Base-by-base conservation (phyloP, 2,113 vertebrate species). In the Paedocypris sp. region DNA sequence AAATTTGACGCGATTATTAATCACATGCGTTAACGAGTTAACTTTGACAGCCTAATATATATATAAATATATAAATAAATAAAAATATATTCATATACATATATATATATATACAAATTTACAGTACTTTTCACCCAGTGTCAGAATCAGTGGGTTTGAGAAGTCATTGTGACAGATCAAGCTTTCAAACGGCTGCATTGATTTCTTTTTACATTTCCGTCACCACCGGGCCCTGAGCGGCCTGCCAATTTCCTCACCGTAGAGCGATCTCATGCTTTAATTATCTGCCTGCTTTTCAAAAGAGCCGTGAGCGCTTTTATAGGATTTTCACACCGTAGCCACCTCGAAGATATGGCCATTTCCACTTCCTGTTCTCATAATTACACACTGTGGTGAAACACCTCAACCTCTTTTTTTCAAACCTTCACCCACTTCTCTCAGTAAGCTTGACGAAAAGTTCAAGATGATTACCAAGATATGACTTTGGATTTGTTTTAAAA, bases 211-310 rank as follows among this genome's bases (percentile, higher is more conserved):
- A 20, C 26, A 31, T 58, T 66, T 66, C 61, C 25, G 8, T 70
- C 63, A 58, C 58, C 63, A 25, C 31, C 18, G 39, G 31, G 25
- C 58, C 45, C 53, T 70, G 62, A 66, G 60, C 58, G 19, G 58
- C 12, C 51, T 70, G 63, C 63, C 68, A 66, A 70, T 70, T 70
- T 66, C 68, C 57, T 70, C 60, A 47, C 51, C 45, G 39, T 45
- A 48, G 35, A 64, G 60, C 43, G 12, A 69, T 65, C 67, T 53
- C 56, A 54, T 20, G 42, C 59, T 62, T 66, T 70, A 70, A 70
- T 70, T 64, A 66, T 66, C 68, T 50, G 22, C 22, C 51, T 46
- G 32, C 63, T 46, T 42, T 42, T 66, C 46, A 28, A 47, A 54
- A 66, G 68, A 28, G 31, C 63, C 38, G 31, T 13, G 16, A 58